Base-by-base conservation (phyloP, 2,888 invertebrate species). In the Nomada flava region DNA sequence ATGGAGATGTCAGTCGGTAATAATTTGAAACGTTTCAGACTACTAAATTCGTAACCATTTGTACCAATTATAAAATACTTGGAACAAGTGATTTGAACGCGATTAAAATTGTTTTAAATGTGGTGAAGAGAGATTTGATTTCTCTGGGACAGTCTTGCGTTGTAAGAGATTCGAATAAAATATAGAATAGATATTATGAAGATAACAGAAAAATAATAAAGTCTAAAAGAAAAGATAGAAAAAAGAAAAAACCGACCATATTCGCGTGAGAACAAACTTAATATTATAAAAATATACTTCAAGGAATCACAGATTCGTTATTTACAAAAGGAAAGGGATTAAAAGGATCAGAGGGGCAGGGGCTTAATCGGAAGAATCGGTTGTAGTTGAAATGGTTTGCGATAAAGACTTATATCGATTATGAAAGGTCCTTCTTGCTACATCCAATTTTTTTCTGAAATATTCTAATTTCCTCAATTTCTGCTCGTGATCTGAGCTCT, bases 241-340 rank as follows among this genome's bases (percentile, higher is more conserved):
- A 84, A 82, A 73, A 80, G 47, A 47, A 36, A 36, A 36, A 36
- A 84, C 60, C 73, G 78, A 79, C 63, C 84, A 68, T 82, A 80
- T 79, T 82, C 76, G 76, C 81, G 68, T 80, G 80, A 70, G 85
- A 84, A 85, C 80, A 89, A 91, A 91, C 88, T 91, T 85, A 91
- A 84, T 89, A 84, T 90, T 91, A 91, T 90, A 92, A 92, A 92
- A 92, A 92, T 92, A 92, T 91, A 91, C 85, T 90, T 89, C 86
- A 88, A 89, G 89, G 89, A 91, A 92, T 92, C 91, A 92, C 91
- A 92, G 91, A 89, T 91, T 87, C 86, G 89, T 88, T 92, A 92
- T 92, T 77, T 92, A 92, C 92, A 92, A 81, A 79, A 84, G 84
- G 84, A 77, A 79, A 77, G 76, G 80, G 80, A 36, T 75, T 79